Conservation (phyloP, 92 coral and sea anemone species). For the Bergia sp. region DNA sequence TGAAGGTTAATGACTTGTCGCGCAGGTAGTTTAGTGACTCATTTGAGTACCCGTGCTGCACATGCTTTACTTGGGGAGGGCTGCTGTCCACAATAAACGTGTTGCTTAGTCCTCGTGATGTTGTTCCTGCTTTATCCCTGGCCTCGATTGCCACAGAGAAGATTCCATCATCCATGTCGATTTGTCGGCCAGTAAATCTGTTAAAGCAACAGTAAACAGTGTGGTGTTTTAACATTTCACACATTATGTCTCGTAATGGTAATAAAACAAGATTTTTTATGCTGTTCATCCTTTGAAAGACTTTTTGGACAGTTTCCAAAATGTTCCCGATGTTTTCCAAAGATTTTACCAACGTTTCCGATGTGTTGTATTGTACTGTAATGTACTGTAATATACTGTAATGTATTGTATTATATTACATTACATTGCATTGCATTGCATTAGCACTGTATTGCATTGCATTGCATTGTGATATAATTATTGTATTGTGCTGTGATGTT, state of each 20-base stretch:
- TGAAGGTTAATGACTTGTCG: conserved; percentile 47
- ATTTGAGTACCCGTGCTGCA: conserved; percentile 82
- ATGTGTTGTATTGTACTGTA: too few species aligned
- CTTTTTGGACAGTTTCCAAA: background rate
- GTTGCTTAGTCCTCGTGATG: conserved; percentile 72
- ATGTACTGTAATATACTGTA: too few species aligned
- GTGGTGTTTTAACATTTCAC: background rate
- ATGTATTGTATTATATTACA: too few species aligned
- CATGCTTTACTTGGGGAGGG: conserved; percentile 66
- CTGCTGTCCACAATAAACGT: conserved; percentile 91
- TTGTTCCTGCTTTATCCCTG: conserved; percentile 85
- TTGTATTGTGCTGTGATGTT: too few species aligned
- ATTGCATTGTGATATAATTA: too few species aligned
- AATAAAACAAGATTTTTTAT: background rate
- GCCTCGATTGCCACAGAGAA: conserved; percentile 91
- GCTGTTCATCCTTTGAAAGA: too few species aligned
- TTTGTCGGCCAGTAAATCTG: conserved; percentile 77
- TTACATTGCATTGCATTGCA: too few species aligned
- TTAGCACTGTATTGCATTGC: too few species aligned
- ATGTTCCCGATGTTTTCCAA: background rate
- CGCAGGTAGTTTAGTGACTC: conserved; percentile 49
- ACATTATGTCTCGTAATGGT: background rate
- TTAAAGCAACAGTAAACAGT: background rate
- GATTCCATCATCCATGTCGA: conserved; percentile 79
- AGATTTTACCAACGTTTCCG: too few species aligned